Base-by-base conservation (phyloP, 2,888 invertebrate species). In the Torymus tubicola region DNA sequence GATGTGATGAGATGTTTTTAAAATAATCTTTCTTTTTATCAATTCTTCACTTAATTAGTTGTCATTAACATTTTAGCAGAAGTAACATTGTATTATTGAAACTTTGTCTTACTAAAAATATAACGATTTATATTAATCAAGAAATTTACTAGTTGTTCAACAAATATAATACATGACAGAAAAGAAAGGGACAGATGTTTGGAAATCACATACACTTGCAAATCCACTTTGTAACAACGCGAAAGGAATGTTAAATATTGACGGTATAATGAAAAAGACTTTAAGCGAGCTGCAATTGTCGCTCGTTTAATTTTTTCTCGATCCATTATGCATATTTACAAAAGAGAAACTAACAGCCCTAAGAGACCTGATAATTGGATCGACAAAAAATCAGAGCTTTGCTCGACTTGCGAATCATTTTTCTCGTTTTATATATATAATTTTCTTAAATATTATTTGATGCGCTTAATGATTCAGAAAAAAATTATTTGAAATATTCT, bases 121-220 rank as follows among this genome's bases (percentile, higher is more conserved):
- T 42, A 42, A 42, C 42, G 42, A 42, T 42, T 42, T 42, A 42
- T 42, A 42, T 42, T 42, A 5, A 61, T 50, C 5, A 60, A 50
- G 16, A 60, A 60, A 18, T 42, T 42, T n/a, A 10, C 8, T 5
- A 12, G 42, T 52, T 82, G 70, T 82, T 81, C 24, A 77, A 58
- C 72, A 74, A 53, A 21, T 16, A 50, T 50, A 11, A 70, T 21
- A 60, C 1, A 60, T 0, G 10, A 42, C 42, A 42, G 42, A 4
- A 60, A 5, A 60, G 8, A 60, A 24, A 60, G 10, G 8, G 5
- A 21, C 12, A 69, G 4, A 58, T 42, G 42, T 5, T 42, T 42
- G 8, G 14, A 55, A 31, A 69, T 42, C 31, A 21, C 11, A 18
- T 8, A 11, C 12, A 53, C 18, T 8, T 31, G 21, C 42, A n/a